A percentile compares a stretch with the other conserved stretches of the same genome.
phyloP scores from a whole-genome alignment of 1,140 invertebrate genomes.

The Oncopodura yosiiana region DNA sequence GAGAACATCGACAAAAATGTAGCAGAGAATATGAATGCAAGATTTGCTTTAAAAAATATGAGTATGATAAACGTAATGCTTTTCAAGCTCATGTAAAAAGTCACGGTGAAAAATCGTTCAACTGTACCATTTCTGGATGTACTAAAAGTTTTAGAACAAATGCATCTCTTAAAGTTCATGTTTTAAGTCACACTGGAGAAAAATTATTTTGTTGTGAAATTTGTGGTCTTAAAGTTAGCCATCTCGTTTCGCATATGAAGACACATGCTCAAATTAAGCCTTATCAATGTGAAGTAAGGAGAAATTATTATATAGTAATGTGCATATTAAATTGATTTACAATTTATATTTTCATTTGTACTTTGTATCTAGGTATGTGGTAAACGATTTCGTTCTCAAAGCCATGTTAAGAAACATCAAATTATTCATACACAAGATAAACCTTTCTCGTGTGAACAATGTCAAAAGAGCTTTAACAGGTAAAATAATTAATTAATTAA shows the following conservation, averaged over 20 bases:
- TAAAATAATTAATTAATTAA: no score
- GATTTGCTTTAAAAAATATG: not conserved
- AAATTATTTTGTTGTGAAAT: conserved; percentile 45
- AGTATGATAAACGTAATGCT: not conserved
- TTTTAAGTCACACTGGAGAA: conserved; percentile 42
- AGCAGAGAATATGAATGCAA: not conserved
- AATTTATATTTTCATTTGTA: no score
- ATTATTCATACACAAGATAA: conserved; percentile 2
- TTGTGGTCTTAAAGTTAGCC: conserved; percentile 37
- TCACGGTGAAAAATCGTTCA: conserved; percentile 11
- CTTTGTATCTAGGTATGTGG: conserved; percentile 7
- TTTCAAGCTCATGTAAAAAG: conserved; percentile 8
- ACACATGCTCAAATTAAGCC: conserved; percentile 35
- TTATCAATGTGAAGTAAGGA: conserved; percentile 56
- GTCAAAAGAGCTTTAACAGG: conserved; percentile 10
- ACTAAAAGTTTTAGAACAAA: conserved; percentile 2
- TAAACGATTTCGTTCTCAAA: conserved; percentile 7
- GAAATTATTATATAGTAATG: no score
- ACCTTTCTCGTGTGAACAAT: not conserved
- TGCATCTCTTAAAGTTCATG: not conserved
- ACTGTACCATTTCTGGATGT: not conserved
- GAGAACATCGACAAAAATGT: not conserved
- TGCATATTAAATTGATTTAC: no score
- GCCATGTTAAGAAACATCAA: conserved; percentile 8
- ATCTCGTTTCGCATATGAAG: conserved; percentile 1